Conservation (phyloP, 1,140 invertebrate genomes). For the Onthophagus taurus region DNA sequence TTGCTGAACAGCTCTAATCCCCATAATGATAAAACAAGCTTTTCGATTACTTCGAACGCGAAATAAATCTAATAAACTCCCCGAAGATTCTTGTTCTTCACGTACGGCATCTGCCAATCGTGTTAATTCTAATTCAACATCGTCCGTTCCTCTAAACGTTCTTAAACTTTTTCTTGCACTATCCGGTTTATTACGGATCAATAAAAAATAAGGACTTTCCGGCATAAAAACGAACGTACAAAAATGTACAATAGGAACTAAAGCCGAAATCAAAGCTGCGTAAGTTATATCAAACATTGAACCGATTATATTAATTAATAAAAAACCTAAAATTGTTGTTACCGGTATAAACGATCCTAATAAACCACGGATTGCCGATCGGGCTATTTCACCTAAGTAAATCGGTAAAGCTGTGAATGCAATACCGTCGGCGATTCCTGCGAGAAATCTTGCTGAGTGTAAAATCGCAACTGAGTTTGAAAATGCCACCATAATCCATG, state of each 20-base stretch:
- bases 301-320: constrained; percentile 56
- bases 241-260: constrained; percentile 48
- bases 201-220: constrained; percentile 63
- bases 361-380: constrained; percentile 51
- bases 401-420: constrained; percentile 36
- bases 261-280: constrained; percentile 46
- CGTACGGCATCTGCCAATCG: constrained; percentile 26
- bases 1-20: constrained; percentile 63
- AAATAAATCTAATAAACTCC: constrained; percentile 45
- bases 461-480: constrained; percentile 40
- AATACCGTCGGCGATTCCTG: constrained; percentile 24
- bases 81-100: constrained; percentile 21
- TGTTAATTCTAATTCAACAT: constrained; percentile 48
- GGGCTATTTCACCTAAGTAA: constrained; percentile 54
- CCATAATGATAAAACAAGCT: constrained; percentile 51
- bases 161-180: constrained; percentile 49
- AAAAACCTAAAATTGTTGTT: constrained; percentile 45
- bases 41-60: constrained; percentile 46
- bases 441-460: constrained; percentile 34
- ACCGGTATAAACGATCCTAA: constrained; percentile 19
- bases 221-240: constrained; percentile 52
- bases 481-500: constrained; percentile 50
- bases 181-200: constrained; percentile 43
- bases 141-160: constrained; percentile 46
- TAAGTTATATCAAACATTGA: constrained; percentile 46